Conservation (phyloP, 2,888 invertebrate species). For the Lampropteryx suffumata region DNA sequence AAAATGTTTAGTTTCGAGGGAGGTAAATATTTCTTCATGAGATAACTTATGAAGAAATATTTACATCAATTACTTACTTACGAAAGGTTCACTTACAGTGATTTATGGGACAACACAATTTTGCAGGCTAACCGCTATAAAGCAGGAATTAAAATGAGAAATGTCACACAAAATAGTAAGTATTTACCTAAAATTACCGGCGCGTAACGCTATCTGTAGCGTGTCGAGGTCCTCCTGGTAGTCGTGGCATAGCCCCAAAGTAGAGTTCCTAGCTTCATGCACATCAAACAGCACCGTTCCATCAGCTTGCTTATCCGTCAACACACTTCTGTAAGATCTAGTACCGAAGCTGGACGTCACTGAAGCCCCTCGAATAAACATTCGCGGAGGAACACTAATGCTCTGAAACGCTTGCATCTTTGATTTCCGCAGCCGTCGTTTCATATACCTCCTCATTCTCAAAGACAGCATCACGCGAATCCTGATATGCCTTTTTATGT, state of each 20-base stretch:
- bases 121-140: no score
- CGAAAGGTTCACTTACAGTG: no score
- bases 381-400: conserved; percentile 62
- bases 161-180: neutral
- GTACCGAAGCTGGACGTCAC: conserved; percentile 70
- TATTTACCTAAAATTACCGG: conserved; percentile 78
- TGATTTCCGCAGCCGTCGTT: conserved; percentile 58
- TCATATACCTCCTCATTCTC: conserved; percentile 82
- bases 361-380: conserved; percentile 62
- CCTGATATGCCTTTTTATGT: conserved; percentile 85
- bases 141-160: neutral
- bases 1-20: no score
- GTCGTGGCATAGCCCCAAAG: conserved; percentile 74
- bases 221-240: conserved; percentile 76
- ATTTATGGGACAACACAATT: no score
- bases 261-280: conserved; percentile 74
- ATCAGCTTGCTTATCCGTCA: conserved; percentile 69
- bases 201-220: conserved; percentile 75
- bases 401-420: conserved; percentile 47
- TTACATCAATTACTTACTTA: no score
- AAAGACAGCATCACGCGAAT: conserved; percentile 87
- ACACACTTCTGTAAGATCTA: conserved; percentile 67
- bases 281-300: conserved; percentile 74
- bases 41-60: no score
- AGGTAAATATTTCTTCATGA: no score